phyloP scores from a whole-genome alignment of 2,797 vertebrate species.

The Trichosurus vulpecula region DNA sequence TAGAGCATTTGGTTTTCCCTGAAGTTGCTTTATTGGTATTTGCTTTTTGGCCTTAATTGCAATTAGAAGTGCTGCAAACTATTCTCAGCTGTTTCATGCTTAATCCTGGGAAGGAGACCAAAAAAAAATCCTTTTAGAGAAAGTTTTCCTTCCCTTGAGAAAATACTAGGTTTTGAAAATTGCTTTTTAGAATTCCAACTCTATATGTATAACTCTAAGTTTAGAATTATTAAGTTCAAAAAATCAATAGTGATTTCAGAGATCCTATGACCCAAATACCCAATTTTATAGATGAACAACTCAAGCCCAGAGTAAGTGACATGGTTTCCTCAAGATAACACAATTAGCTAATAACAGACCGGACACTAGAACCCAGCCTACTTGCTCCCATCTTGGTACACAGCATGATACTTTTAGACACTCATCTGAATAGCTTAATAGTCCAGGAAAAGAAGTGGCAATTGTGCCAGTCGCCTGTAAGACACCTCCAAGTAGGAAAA shows the following conservation, averaged over 20 bases:
- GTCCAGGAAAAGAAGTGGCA: constrained; percentile 43
- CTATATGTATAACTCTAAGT: background rate
- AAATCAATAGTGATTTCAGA: background rate
- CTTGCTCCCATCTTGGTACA: background rate
- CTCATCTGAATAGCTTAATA: constrained; percentile 34
- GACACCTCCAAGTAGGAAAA: background rate
- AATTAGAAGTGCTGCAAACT: constrained; percentile 22
- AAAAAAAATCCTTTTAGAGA: background rate
- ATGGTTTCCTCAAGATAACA: background rate
- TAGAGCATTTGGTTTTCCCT: constrained; percentile 33
- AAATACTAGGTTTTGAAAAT: background rate
- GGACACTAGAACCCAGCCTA: background rate
- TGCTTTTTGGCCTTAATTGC: constrained; percentile 30
- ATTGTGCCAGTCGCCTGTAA: constrained; percentile 19
- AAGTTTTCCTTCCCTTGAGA: constrained; percentile 29
- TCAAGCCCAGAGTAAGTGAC: background rate
- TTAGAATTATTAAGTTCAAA: background rate
- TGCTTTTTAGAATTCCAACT: background rate
- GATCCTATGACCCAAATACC: background rate
- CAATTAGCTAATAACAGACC: background rate
- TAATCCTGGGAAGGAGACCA: constrained; percentile 29
- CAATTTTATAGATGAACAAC: background rate
- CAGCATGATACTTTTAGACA: constrained; percentile 34
- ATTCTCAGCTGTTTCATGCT: constrained; percentile 3
- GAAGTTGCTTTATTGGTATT: constrained; percentile 42